These are phyloP conservation scores for Himalopsyche phryganea DNA, from an alignment of 1,140 invertebrate genomes.

Conservation along the genomic window DNA sequence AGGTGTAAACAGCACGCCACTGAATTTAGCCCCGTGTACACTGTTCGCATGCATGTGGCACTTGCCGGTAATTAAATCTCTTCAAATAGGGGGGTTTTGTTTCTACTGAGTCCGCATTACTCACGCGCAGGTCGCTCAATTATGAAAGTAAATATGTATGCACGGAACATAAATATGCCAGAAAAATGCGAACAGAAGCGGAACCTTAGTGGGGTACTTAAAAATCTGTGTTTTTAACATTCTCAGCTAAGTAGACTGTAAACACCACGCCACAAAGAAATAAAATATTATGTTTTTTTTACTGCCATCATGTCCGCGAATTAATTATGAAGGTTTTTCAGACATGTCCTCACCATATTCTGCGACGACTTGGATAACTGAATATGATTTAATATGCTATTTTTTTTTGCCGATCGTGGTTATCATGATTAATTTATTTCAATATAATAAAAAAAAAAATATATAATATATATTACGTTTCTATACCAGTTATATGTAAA, in stretches of 20 bases:
- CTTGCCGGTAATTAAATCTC: constrained; percentile 26
- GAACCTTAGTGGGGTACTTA: neutral
- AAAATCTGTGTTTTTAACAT: neutral
- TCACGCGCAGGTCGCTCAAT: constrained; percentile 1
- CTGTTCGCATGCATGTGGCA: constrained; percentile 16
- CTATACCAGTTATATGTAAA: too few species aligned
- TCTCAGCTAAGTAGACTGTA: neutral
- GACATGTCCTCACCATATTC: too few species aligned
- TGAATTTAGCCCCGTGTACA: neutral
- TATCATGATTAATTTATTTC: too few species aligned
- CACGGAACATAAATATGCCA: constrained; percentile 7
- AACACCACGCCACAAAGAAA: neutral
- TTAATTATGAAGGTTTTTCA: too few species aligned
- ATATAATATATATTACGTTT: too few species aligned
- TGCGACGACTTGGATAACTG: too few species aligned
- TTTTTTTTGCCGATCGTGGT: too few species aligned
- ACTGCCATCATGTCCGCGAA: neutral
- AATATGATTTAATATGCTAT: too few species aligned
- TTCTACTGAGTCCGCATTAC: too few species aligned
- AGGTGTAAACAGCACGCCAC: too few species aligned
- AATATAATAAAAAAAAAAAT: too few species aligned
- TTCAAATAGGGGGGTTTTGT: neutral
- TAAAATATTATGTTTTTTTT: neutral
- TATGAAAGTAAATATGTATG: constrained; percentile 5
- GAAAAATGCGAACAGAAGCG: constrained; percentile 4